Conservation (phyloP, 92 coral and sea anemone species). For the Palythoa grandis region DNA sequence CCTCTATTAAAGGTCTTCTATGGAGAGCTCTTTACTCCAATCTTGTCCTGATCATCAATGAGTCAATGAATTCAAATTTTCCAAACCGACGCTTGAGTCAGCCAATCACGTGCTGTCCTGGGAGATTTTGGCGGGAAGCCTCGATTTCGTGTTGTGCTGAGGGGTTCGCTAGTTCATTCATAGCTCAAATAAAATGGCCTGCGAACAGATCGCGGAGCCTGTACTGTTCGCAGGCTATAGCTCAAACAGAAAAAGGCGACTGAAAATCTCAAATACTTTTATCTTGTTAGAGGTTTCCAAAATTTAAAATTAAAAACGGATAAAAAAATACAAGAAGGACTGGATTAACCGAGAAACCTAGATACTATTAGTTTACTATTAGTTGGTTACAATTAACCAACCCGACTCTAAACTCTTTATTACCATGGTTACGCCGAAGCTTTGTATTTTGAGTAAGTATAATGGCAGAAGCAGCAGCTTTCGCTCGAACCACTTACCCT, state of each 20-base stretch:
- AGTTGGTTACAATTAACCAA: neutral
- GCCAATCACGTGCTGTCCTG: slow-evolving; percentile 41
- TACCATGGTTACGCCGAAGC: slow-evolving; percentile 43
- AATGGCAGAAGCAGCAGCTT: slow-evolving; percentile 35
- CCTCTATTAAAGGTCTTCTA: slow-evolving; percentile 15
- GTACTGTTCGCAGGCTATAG: too few species aligned
- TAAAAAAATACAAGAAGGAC: too few species aligned
- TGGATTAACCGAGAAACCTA: too few species aligned
- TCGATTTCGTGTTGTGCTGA: slow-evolving; percentile 6
- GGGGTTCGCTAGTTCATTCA: neutral
- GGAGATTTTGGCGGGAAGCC: slow-evolving; percentile 42
- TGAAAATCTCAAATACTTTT: too few species aligned
- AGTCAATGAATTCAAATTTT: slow-evolving; percentile 29
- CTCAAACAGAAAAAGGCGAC: too few species aligned
- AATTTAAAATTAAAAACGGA: neutral
- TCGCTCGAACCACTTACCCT: slow-evolving; percentile 65
- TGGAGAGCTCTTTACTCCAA: neutral
- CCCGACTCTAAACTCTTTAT: neutral
- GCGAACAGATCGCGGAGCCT: neutral
- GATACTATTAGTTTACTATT: neutral
- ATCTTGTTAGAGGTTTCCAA: too few species aligned
- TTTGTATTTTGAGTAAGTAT: neutral
- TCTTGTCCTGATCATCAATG: slow-evolving; percentile 31
- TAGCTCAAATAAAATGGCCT: neutral
- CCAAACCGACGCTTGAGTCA: slow-evolving; percentile 27